Evolutionary conservation across 2,797 vertebrate species (phyloP), one percentile per base, ranked within the genome.

Genomic region (Vireo griseus): DNA sequence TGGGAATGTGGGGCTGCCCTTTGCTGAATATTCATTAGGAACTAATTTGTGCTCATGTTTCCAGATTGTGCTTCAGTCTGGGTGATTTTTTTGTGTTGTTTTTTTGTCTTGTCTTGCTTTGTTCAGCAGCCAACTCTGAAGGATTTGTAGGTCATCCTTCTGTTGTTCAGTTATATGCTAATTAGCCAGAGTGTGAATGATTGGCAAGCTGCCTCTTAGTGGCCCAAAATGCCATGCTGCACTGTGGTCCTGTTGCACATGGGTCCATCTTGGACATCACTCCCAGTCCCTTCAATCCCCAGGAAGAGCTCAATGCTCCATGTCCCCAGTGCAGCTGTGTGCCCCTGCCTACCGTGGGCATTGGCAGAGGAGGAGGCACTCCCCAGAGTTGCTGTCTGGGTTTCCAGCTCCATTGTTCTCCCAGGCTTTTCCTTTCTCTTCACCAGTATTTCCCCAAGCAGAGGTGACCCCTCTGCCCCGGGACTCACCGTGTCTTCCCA

Each of bases 1-100:
- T 29, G 40, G 62, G 37, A 77, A 92, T 59, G 65, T 87, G 50
- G 17, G 76, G 67, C 63, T 80, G 72, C 58, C 57, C 37, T 76
- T 42, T 39, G 35, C 50, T 91, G 89, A 87, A 92, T 95, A 96
- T 95, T 96, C 87, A 94, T 79, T 83, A 93, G 63, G 33, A 80
- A n/a, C 26, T 91, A 55, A 84, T 96, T 90, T 62, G n/a, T 75
- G 51, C 88, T 93, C 22, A 0, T 87, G 55, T 72, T 95, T 93
- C 82, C 90, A 86, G 92, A 82, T 75, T 67, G 77, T 48, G 40
- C 75, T 90, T 77, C 79, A 33, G 45, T 71, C 78, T 79, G 72
- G 65, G 48, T 79, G 83, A 13, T 3, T 59, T 89, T 87, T 83
- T 73, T 50, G 52, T 83, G 55, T 42, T 47, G 9, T 8, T 57